Evolutionary conservation across 2,888 invertebrate genomes (phyloP).

Genomic region (Lasioglossum lativentre): DNA sequence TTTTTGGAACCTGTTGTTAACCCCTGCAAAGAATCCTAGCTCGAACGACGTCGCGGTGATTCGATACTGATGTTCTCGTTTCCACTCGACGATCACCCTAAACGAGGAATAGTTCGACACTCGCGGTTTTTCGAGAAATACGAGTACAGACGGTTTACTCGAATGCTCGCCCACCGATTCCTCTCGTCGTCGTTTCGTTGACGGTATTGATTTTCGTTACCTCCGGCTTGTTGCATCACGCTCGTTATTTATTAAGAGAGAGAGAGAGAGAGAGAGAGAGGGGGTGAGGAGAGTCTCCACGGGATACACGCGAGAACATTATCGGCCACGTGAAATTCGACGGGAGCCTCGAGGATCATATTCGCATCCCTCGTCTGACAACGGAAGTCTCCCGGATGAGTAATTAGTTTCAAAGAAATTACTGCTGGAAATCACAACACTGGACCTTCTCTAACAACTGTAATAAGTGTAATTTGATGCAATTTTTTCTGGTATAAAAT

Average conservation of each 20-base stretch:
- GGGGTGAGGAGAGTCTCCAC: not conserved
- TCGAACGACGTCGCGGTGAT: not conserved
- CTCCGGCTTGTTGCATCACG: constrained; percentile 22
- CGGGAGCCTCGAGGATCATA: not conserved
- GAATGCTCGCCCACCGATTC: constrained; percentile 8
- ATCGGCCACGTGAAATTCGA: not conserved
- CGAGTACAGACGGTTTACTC: not conserved
- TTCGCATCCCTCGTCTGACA: not conserved
- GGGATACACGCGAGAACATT: constrained; percentile 13
- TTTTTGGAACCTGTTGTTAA: not conserved
- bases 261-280: not conserved
- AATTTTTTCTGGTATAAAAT: not conserved
- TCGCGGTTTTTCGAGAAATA: not conserved
- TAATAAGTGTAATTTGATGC: not conserved
- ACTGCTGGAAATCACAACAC: not conserved
- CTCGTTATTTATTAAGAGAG: constrained; percentile 29
- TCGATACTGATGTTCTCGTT: not conserved
- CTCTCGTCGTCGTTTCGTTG: not conserved
- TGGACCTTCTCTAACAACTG: not conserved
- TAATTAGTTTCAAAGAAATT: not conserved
- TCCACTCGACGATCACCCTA: not conserved
- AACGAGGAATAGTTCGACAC: not conserved
- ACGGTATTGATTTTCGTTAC: constrained; percentile 28
- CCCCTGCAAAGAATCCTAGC: not conserved
- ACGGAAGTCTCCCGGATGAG: not conserved